Evolutionary conservation across 2,888 invertebrate species (phyloP).

Genomic region (Epinotia ramella): DNA sequence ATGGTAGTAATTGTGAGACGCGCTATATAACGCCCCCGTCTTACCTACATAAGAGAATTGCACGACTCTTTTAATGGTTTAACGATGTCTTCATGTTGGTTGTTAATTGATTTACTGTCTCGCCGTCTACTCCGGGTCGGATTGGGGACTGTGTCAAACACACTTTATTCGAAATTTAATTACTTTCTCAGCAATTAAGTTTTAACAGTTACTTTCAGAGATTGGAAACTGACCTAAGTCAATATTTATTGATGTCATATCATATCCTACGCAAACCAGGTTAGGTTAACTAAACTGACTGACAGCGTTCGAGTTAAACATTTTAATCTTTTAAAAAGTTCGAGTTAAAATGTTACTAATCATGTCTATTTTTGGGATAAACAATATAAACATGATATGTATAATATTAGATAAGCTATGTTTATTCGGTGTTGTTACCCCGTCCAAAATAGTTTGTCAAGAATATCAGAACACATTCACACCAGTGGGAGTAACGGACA

Average conservation of each 20-base stretch:
- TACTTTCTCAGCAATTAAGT: slow-evolving; percentile 35
- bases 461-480: not conserved
- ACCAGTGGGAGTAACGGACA: not conserved
- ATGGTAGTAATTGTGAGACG: slow-evolving; percentile 70
- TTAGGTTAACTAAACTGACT: not conserved
- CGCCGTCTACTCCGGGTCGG: slow-evolving; percentile 46
- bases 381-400: not conserved
- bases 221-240: slow-evolving; percentile 41
- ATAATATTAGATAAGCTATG: not conserved
- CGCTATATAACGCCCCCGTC: slow-evolving; percentile 57
- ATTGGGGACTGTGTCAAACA: slow-evolving; percentile 52
- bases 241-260: slow-evolving; percentile 18
- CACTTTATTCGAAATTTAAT: slow-evolving; percentile 36
- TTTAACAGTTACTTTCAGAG: slow-evolving; percentile 23
- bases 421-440: not conserved
- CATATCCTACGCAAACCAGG: not conserved
- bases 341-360: not conserved
- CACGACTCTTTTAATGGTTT: slow-evolving; percentile 52
- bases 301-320: not conserved
- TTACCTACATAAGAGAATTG: slow-evolving; percentile 45
- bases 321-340: not conserved
- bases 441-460: not conserved
- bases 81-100: slow-evolving; percentile 50
- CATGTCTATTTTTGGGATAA: not conserved
- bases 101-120: slow-evolving; percentile 54